These are phyloP conservation scores for Drosophila nr. fundita DNA, from an alignment of 2,888 invertebrate species.

Conservation along the genomic window DNA sequence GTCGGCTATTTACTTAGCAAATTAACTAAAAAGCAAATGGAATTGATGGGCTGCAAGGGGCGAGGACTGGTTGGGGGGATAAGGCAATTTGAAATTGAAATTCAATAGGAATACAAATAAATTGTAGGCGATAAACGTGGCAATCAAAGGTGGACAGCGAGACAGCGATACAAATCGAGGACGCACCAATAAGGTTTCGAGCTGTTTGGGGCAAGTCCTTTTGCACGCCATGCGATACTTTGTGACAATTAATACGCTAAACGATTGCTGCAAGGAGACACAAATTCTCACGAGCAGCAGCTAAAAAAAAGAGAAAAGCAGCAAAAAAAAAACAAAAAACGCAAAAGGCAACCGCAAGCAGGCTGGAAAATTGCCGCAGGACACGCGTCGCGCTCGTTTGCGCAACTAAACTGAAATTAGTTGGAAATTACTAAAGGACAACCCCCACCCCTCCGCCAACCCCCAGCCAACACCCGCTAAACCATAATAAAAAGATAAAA, in stretches of 20 bases:
- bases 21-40: constrained; percentile 74
- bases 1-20: constrained; percentile 73
- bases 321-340: constrained; percentile 10
- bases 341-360: constrained; percentile 54
- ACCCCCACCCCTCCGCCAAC: constrained; percentile 32
- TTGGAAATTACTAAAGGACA: constrained; percentile 61
- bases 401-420: constrained; percentile 77
- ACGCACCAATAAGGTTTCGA: constrained; percentile 48
- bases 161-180: constrained; percentile 11
- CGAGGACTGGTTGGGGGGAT: neutral
- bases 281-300: constrained; percentile 40
- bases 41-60: constrained; percentile 14
- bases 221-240: constrained; percentile 68
- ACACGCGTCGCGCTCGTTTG: constrained; percentile 80
- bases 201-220: constrained; percentile 10
- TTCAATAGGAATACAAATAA: constrained; percentile 79
- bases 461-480: neutral
- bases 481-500: constrained; percentile 56
- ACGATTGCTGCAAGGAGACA: constrained; percentile 53
- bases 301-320: neutral
- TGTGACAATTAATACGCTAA: constrained; percentile 82
- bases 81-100: constrained; percentile 77
- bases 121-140: constrained; percentile 75
- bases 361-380: constrained; percentile 77
- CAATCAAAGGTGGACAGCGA: constrained; percentile 64